phyloP scores from a whole-genome alignment of 2,888 invertebrate genomes.

The Bombylius discolor region DNA sequence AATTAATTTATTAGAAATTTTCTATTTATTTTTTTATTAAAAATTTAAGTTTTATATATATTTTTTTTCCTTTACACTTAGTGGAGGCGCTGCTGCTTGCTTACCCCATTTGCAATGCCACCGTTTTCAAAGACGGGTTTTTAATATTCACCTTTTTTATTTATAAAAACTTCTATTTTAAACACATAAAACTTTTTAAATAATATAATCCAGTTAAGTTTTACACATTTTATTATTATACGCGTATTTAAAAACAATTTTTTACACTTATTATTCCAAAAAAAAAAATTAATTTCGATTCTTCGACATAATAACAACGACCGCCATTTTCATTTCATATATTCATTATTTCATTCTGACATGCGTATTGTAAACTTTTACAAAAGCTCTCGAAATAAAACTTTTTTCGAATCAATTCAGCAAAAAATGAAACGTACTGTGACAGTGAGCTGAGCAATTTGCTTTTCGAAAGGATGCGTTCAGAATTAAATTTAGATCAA shows the following conservation, averaged over 20 bases:
- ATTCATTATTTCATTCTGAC: background rate
- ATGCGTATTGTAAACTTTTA: no score
- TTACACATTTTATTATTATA: no score
- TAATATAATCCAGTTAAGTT: no score
- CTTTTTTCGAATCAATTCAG: no score
- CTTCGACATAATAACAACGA: constrained; percentile 94
- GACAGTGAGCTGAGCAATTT: no score
- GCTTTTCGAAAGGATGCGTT: no score
- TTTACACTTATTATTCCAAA: background rate
- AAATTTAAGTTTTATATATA: background rate
- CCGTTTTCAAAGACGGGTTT: constrained; percentile 4
- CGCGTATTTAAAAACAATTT: no score
- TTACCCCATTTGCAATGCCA: constrained; percentile 54
- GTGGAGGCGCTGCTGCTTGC: constrained; percentile 26
- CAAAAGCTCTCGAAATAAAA: no score
- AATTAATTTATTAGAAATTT: background rate
- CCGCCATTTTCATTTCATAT: constrained; percentile 91
- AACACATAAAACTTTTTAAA: background rate
- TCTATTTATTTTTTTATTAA: background rate
- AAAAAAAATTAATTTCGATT: background rate
- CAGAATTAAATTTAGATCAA: no score
- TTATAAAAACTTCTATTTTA: background rate
- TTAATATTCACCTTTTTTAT: background rate
- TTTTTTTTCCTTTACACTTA: background rate
- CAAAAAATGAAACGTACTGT: no score